A percentile compares a stretch with the other conserved stretches of the same genome.
These are phyloP conservation scores for Gasteruption jaculator DNA, from an alignment of 2,888 invertebrate genomes.

Conservation along the genomic window DNA sequence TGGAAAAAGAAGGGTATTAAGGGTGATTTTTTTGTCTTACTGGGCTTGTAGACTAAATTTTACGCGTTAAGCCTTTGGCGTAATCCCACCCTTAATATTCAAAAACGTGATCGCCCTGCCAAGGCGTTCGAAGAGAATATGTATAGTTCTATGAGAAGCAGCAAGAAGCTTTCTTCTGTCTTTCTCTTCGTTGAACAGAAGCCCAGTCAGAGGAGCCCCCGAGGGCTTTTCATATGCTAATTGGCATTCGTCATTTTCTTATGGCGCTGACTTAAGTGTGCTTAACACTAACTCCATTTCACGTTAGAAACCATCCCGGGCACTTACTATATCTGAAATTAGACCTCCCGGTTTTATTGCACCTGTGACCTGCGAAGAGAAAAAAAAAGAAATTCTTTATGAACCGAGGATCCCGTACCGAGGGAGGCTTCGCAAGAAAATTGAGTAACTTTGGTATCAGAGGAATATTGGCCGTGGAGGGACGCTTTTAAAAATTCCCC, in stretches of 20 bases:
- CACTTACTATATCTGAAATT: too few species aligned
- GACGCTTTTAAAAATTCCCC: too few species aligned
- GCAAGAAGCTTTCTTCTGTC: slow-evolving; percentile 23
- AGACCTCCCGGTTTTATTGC: too few species aligned
- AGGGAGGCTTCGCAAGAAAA: too few species aligned
- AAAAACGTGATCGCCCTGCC: slow-evolving; percentile 53
- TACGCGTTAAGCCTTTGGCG: slow-evolving; percentile 49
- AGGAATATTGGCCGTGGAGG: too few species aligned
- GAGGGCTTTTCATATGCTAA: slow-evolving; percentile 52
- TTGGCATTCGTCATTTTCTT: slow-evolving; percentile 53
- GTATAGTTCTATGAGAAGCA: too few species aligned
- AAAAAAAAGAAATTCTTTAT: too few species aligned
- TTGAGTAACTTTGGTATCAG: too few species aligned
- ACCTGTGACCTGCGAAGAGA: too few species aligned
- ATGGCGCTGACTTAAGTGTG: slow-evolving; percentile 47
- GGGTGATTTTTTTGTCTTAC: slow-evolving; percentile 38
- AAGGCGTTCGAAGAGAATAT: slow-evolving; percentile 32
- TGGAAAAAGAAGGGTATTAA: slow-evolving; percentile 39
- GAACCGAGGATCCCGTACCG: too few species aligned
- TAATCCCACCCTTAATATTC: slow-evolving; percentile 53
- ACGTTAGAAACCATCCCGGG: too few species aligned
- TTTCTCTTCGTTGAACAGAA: too few species aligned
- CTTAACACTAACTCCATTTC: slow-evolving; percentile 46
- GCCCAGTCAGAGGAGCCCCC: slow-evolving; percentile 26
- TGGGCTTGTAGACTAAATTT: slow-evolving; percentile 46